Evolutionary conservation across 2,888 invertebrate species (phyloP).

Genomic region (Cephus pygmeus): DNA sequence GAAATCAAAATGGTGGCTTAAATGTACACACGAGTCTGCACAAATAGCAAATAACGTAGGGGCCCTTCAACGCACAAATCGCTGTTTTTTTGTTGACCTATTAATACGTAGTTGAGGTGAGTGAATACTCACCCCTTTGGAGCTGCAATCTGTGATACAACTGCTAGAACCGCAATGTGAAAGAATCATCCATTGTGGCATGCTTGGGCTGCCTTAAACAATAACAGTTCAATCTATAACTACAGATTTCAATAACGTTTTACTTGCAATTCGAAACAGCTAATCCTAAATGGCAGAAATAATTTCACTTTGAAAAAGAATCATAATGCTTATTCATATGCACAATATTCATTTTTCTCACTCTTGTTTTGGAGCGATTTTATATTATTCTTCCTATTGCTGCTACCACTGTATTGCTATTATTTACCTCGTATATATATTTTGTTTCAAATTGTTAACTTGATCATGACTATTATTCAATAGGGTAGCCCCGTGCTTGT

Average conservation of each 20-base stretch:
- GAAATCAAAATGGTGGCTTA: neutral
- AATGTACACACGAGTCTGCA: constrained; percentile 18
- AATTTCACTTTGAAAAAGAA: neutral
- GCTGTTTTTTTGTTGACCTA: constrained; percentile 5
- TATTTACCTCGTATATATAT: neutral
- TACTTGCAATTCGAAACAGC: neutral
- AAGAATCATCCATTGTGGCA: constrained; percentile 16
- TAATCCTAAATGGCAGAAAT: neutral
- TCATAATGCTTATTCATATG: neutral
- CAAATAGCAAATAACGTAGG: constrained; percentile 30
- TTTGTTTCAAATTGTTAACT: neutral
- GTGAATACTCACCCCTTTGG: constrained; percentile 28
- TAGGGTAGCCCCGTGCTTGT: constrained; percentile 3
- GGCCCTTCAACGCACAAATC: constrained; percentile 27
- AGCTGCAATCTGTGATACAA: constrained; percentile 46
- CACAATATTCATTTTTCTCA: neutral
- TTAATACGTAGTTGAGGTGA: constrained; percentile 34
- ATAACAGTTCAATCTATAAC: neutral
- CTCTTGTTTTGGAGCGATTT: neutral
- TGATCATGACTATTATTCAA: neutral
- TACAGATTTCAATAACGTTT: neutral
- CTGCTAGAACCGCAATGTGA: constrained; percentile 35
- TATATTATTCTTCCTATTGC: neutral
- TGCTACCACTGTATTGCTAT: neutral
- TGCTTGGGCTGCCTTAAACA: constrained; percentile 11